Base-by-base conservation (phyloP, 1,140 invertebrate genomes). In the Elymnias hypermnestra region DNA sequence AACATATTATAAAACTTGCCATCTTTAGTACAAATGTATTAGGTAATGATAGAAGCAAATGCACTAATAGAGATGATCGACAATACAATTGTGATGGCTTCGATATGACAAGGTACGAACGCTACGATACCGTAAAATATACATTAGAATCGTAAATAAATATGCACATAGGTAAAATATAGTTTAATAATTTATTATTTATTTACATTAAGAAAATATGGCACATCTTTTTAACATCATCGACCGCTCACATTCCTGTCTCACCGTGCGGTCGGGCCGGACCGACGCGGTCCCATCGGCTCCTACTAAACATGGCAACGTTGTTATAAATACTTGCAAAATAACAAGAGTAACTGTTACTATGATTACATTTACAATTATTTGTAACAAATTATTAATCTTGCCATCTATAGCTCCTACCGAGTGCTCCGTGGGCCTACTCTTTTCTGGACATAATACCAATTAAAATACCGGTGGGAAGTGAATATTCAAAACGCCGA, bases 391-490 rank as follows among this genome's bases (percentile, higher is more conserved):
- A n/a, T n/a, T n/a, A n/a, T n/a, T n/a, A n/a, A n/a, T n/a, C n/a
- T n/a, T n/a, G n/a, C n/a, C n/a, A n/a, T n/a, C n/a, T n/a, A n/a
- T n/a, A n/a, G n/a, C 23, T n/a, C 38, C 46, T 53, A 47, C 58
- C 61, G 65, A 47, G 14, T 25, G 38, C 31, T 26, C 31, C 10
- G 38, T 72, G 69, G 66, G 66, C 65, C 62, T 65, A 57, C 39
- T 36, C 59, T 62, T 76, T 78, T 72, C 36, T 65, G 60, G 67
- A 33, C 29, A 73, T 71, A 81, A 84, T 82, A 85, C 81, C 81
- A 85, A 85, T 85, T 85, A 84, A 67, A 82, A 83, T 85, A 85
- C 71, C 81, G 81, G 81, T 83, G 81, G 81, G 81, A 83, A 85
- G 71, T 59, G 72, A 75, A 70, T 68, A 78, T 76, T 75, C 66